Base-by-base conservation (phyloP, 2,888 invertebrate genomes). In the Tachina fera region DNA sequence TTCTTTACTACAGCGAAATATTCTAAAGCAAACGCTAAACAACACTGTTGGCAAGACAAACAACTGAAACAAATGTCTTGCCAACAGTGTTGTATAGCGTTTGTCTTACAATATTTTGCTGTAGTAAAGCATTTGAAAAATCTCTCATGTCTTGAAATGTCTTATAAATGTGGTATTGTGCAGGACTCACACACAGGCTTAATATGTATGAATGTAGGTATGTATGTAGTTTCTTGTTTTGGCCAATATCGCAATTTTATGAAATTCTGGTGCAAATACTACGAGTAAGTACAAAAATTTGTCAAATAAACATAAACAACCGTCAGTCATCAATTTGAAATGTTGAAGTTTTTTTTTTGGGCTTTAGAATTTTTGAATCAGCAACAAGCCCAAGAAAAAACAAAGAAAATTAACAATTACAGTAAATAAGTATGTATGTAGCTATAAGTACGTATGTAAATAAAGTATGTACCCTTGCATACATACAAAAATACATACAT, bases 281-380 rank as follows among this genome's bases (percentile, higher is more conserved):
- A 47, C 14, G 47, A 47, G 61, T 72, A 58, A 83, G 22, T 78
- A 45, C 60, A 19, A 68, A 79, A 70, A 45, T 61, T 78, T 45
- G 47, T 47, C 53, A 84, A 75, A 84, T 75, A 13, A 76, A 49
- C 51, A 67, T 80, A 84, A 22, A 31, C 31, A 31, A 84, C 84
- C 80, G 75, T 22, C 65, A 72, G 71, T 74, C 72, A 74, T 81
- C 74, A 74, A 60, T 67, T 68, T 43, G 74, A 67, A 67, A 39
- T 51, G 49, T 61, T 76, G 13, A 51, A 45, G 45, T 14, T 68
- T 56, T 11, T 56, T 13, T 65, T 75, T 45, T n/a, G 1, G 45
- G 22, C 41, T 58, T 63, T 43, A 41, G 45, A 51, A 53, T 68
- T 71, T 51, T 72, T 19, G 22, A 81, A 76, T 67, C 72, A 53